Base-by-base conservation (phyloP, 1,140 invertebrate genomes). In the Latrodectus geometricus region DNA sequence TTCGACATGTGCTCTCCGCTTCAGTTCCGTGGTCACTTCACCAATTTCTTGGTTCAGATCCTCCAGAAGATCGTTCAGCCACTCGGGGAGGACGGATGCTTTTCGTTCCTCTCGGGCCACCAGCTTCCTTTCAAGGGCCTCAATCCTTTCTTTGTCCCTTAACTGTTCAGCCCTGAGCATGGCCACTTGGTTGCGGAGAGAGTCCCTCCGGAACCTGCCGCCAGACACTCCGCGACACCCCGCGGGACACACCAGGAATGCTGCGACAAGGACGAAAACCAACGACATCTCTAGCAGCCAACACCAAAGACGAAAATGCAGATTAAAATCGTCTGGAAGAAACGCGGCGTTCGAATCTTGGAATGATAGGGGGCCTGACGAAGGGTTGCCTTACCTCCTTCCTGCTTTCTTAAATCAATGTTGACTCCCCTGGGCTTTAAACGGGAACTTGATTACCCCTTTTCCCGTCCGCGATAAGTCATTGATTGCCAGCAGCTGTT, bases 161-260 rank as follows among this genome's bases (percentile, higher is more conserved):
- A 56, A 68, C 61, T 76, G 82, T 20, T 84, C 73, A 11, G 35
- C 15, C 9, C 82, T 56, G 9, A 84, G 35, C 61, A 52, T 21
- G 9, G 72, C 72, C 73, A 84, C 54, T 65, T 84, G 73, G 15
- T 49, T n/a, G 35, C 82, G 72, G n/a, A 84, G 73, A 9, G 35
- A 35, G 35, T 8, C 35, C 14, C 69, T 48, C 79, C 61, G 23
- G 35, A 9, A 35, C 56, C 48, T 50, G 72, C 70, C 17, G 65
- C 17, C 65, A 23, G 69, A 48, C 17, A 23, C 11, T 14, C 20
- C 20, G 48, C 20, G 52, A 49, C 20, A 17, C 8, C 20, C 21
- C 68, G 12, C 23, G 35, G 23, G 54, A 61, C 54, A 61, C 11
- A 8, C n/a, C 20, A 23, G 61, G 20, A 21, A 48, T 21, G 56